These are phyloP conservation scores for Apamea crenata DNA, from an alignment of 2,888 invertebrate species.

Conservation along the genomic window DNA sequence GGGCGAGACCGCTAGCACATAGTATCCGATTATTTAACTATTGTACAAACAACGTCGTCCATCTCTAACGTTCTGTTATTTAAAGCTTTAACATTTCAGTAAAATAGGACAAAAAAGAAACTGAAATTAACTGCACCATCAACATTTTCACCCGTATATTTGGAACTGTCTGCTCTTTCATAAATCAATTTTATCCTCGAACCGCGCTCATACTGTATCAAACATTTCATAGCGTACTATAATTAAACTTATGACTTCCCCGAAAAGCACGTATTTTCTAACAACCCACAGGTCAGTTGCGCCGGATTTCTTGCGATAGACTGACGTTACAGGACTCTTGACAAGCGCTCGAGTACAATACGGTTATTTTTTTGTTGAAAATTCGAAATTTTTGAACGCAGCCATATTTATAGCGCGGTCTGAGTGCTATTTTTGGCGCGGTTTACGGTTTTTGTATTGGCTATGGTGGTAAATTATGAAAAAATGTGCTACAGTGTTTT, in stretches of 20 bases:
- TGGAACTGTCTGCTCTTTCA: slow-evolving; percentile 39
- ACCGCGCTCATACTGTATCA: slow-evolving; percentile 69
- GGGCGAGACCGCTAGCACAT: neutral
- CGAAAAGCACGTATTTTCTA: slow-evolving; percentile 82
- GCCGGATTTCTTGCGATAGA: slow-evolving; percentile 77
- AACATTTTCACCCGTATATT: slow-evolving; percentile 40
- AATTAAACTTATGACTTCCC: slow-evolving; percentile 83
- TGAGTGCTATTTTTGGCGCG: slow-evolving; percentile 48
- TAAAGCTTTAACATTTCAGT: slow-evolving; percentile 29
- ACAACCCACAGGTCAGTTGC: slow-evolving; percentile 81
- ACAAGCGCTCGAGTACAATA: slow-evolving; percentile 77
- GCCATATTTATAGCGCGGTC: slow-evolving; percentile 25
- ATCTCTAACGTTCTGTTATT: slow-evolving; percentile 16
- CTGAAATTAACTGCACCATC: slow-evolving; percentile 39
- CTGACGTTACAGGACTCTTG: slow-evolving; percentile 84
- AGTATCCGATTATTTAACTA: slow-evolving; percentile 10
- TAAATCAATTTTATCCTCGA: slow-evolving; percentile 65
- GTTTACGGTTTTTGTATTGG: slow-evolving; percentile 46
- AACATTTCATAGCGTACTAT: slow-evolving; percentile 78
- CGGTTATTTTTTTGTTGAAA: slow-evolving; percentile 70
- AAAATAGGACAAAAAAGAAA: slow-evolving; percentile 26
- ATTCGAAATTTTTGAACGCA: slow-evolving; percentile 46
- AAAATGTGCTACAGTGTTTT: slow-evolving; percentile 53
- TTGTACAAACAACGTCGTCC: slow-evolving; percentile 7
- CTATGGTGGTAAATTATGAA: slow-evolving; percentile 46